phyloP scores from a whole-genome alignment of 2,113 vertebrate species.

The Fulica atra region DNA sequence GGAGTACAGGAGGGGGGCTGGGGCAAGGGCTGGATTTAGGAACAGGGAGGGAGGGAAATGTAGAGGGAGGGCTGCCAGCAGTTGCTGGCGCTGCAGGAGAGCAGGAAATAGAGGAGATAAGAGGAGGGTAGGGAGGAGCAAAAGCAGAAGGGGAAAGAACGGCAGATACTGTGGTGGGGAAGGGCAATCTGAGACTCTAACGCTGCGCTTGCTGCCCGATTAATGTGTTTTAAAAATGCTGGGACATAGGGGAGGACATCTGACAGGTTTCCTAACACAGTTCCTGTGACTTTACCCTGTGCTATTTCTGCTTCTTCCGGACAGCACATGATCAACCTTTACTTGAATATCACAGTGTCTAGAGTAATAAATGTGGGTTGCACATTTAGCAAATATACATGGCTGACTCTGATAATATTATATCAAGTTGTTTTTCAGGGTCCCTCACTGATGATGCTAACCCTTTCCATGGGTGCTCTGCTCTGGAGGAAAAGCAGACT shows the following conservation, averaged over 20 bases:
- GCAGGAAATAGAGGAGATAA: not conserved
- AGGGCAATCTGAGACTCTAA: not conserved
- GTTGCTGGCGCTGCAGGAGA: not conserved
- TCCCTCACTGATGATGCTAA: not conserved
- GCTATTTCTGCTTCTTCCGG: constrained; percentile 40
- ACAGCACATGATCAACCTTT: not conserved
- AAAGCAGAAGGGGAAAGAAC: not conserved
- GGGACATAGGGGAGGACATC: not conserved
- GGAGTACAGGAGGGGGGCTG: not conserved
- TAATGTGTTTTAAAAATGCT: constrained; percentile 62
- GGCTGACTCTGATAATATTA: not conserved
- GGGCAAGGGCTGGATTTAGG: not conserved
- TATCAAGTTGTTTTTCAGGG: not conserved
- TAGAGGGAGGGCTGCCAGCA: not conserved
- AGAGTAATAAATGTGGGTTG: not conserved
- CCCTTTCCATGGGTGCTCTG: not conserved
- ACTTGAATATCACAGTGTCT: not conserved
- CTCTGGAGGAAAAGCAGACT: not conserved
- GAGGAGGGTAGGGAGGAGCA: too few species aligned
- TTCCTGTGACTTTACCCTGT: constrained; percentile 34
- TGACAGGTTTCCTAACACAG: constrained; percentile 33
- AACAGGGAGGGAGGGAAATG: not conserved
- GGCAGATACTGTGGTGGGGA: not conserved
- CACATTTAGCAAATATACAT: not conserved
- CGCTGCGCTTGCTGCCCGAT: not conserved